Conservation (phyloP, 2,797 vertebrate species). For the Percopsis omiscomaycus region DNA sequence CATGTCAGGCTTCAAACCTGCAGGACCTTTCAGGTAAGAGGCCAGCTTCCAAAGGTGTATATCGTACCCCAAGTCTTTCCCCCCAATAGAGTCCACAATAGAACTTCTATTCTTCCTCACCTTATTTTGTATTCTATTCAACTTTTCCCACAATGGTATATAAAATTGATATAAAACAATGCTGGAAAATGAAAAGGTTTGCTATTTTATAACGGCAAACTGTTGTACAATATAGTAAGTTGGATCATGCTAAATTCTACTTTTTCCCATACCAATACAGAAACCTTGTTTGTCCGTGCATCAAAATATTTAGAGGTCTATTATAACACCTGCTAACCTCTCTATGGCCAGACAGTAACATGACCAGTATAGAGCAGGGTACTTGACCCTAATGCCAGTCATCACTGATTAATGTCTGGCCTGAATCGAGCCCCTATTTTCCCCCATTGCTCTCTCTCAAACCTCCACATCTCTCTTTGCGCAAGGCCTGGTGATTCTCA, state of each 20-base stretch:
- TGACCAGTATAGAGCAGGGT: conserved; percentile 24
- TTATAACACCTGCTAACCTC: conserved; percentile 22
- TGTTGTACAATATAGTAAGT: no score
- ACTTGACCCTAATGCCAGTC: conserved; percentile 47
- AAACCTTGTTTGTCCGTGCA: conserved; percentile 1
- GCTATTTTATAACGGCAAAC: no score
- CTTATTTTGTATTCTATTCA: conserved; percentile 14
- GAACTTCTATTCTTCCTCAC: not conserved
- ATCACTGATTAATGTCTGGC: conserved; percentile 59
- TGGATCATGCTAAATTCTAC: no score
- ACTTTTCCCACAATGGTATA: not conserved
- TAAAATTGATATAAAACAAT: no score
- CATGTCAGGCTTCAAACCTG: no score
- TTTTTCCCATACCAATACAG: not conserved
- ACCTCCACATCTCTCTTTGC: conserved; percentile 26
- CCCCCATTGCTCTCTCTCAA: conserved; percentile 35
- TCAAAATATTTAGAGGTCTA: conserved; percentile 25
- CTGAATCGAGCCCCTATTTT: conserved; percentile 37
- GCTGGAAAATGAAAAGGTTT: no score
- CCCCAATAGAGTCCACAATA: no score
- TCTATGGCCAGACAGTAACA: conserved; percentile 14
- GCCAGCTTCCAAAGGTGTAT: no score
- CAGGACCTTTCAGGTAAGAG: no score
- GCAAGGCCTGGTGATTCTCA: conserved; percentile 52
- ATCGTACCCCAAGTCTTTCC: no score